phyloP scores from a whole-genome alignment of 2,113 vertebrate genomes.

The Hucho hucho region DNA sequence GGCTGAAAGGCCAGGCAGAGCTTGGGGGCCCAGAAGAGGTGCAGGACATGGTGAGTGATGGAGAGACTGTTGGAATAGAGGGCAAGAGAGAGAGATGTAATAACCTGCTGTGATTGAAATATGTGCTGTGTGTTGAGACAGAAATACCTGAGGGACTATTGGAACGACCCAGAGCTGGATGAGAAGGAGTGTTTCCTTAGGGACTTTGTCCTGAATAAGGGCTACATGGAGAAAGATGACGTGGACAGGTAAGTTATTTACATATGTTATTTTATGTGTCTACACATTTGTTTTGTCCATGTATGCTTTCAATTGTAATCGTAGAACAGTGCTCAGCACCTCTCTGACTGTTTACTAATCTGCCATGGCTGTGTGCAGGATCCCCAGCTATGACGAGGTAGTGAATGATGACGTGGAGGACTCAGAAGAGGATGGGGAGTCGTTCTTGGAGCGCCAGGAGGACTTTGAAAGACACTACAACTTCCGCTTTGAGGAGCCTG shows the following conservation, averaged over 20 bases:
- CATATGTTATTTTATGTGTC: not conserved
- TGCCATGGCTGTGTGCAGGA: conserved; percentile 52
- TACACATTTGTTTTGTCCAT: not conserved
- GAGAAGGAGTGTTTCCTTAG: conserved; percentile 84
- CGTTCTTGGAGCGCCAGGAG: conserved; percentile 84
- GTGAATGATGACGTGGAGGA: conserved; percentile 77
- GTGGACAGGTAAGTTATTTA: conserved; percentile 54
- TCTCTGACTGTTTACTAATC: not conserved
- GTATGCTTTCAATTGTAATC: too few relatives aligned
- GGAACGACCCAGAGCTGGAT: conserved; percentile 83
- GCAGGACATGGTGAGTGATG: conserved; percentile 83
- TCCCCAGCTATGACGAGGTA: conserved; percentile 68
- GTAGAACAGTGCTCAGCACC: not conserved
- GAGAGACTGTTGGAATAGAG: not conserved
- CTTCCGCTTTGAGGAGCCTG: conserved; percentile 90
- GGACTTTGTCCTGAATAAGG: conserved; percentile 86
- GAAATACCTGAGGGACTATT: conserved; percentile 83
- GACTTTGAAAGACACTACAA: conserved; percentile 88
- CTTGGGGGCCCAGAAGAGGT: conserved; percentile 63
- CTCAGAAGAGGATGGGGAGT: conserved; percentile 86
- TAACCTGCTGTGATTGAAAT: not conserved
- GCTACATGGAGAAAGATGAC: conserved; percentile 70
- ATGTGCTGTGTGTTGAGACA: conserved; percentile 45
- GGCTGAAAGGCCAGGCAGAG: conserved; percentile 85
- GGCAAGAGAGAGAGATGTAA: too few relatives aligned